Evolutionary conservation across 1,140 invertebrate species (phyloP).

Genomic region (Heliconius hermathena): DNA sequence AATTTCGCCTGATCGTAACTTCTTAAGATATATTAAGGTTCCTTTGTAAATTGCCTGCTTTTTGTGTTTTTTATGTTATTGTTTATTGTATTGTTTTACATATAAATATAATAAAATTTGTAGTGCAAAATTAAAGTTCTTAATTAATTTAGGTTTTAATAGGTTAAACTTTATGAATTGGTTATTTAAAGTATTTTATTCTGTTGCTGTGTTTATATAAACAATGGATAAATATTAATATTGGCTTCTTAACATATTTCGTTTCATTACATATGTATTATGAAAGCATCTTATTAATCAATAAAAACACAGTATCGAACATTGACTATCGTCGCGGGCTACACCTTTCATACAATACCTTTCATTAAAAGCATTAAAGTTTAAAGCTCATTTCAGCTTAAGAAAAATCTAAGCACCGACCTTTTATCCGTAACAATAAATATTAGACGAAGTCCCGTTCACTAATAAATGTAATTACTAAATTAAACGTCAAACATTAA

Average conservation of each 20-base stretch:
- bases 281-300: neutral
- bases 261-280: too few relatives aligned
- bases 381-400: neutral
- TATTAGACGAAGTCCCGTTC: neutral
- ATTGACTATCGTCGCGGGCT: neutral
- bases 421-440: constrained; percentile 8
- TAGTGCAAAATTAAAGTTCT: neutral
- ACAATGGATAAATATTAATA: too few relatives aligned
- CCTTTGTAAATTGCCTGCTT: constrained; percentile 26
- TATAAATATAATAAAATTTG: neutral
- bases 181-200: too few relatives aligned
- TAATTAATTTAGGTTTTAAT: neutral
- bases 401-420: constrained; percentile 6
- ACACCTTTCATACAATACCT: neutral
- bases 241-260: too few relatives aligned
- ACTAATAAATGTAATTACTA: constrained; percentile 35
- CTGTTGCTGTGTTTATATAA: too few relatives aligned
- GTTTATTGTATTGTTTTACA: neutral
- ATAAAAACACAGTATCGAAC: neutral
- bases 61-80: constrained; percentile 14
- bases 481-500: constrained; percentile 38
- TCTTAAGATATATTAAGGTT: constrained; percentile 38
- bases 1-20: constrained; percentile 35
- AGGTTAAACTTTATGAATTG: neutral
- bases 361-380: neutral